phyloP scores from a whole-genome alignment of 2,797 vertebrate genomes.

The Megaceryle alcyon region DNA sequence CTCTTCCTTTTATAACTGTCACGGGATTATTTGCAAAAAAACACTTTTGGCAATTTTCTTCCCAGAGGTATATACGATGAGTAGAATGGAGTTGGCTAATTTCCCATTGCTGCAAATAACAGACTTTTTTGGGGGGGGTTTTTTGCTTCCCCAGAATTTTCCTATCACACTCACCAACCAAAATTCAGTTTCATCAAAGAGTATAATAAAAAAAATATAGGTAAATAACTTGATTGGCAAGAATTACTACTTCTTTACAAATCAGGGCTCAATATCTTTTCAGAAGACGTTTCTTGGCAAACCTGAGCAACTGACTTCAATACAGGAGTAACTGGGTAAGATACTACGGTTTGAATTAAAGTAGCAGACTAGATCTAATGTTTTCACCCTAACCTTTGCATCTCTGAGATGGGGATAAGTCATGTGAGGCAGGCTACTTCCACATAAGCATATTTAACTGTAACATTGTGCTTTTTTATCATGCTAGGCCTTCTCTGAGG shows the following conservation, averaged over 20 bases:
- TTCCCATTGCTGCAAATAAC: background rate
- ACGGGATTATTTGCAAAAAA: background rate
- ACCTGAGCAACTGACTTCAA: background rate
- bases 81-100: background rate
- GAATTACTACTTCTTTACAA: background rate
- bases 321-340: slow-evolving; percentile 6
- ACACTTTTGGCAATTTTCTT: background rate
- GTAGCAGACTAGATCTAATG: background rate
- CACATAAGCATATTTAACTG: background rate
- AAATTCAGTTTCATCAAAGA: background rate
- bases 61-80: background rate
- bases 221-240: background rate
- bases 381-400: slow-evolving; percentile 6
- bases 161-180: fast-evolving
- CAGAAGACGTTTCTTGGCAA: slow-evolving; percentile 3
- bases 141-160: background rate
- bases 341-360: slow-evolving; percentile 20
- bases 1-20: background rate
- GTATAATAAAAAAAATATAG: background rate
- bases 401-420: background rate
- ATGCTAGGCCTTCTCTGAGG: background rate
- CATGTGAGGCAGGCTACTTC: background rate
- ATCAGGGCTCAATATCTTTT: background rate
- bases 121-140: background rate
- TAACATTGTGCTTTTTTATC: background rate